These are phyloP conservation scores for Euura saliciscinereae DNA, from an alignment of 1,140 invertebrate species.

Conservation along the genomic window DNA sequence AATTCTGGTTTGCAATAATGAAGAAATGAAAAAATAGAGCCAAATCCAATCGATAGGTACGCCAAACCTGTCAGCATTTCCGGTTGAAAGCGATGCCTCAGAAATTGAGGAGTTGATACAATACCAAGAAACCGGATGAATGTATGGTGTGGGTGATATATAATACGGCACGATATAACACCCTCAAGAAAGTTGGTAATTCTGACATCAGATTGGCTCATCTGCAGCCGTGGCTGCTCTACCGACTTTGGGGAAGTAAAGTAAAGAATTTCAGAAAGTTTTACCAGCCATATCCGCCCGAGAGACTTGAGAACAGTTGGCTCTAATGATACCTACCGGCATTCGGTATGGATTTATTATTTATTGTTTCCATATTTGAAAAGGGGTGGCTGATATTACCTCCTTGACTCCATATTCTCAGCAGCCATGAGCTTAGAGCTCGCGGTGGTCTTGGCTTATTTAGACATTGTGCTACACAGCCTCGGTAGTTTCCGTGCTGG, in stretches of 20 bases:
- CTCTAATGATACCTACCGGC: background rate
- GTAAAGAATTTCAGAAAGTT: background rate
- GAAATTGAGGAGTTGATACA: background rate
- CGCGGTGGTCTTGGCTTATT: background rate
- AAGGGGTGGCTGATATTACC: background rate
- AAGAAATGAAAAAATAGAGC: too few species aligned
- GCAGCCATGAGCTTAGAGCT: background rate
- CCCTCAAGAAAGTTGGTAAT: background rate
- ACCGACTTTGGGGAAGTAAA: too few species aligned
- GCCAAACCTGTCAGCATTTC: background rate
- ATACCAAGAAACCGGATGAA: background rate
- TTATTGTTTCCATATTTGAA: background rate
- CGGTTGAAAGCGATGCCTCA: background rate
- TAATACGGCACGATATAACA: background rate
- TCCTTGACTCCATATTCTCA: background rate
- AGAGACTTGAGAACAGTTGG: background rate
- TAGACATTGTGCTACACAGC: background rate
- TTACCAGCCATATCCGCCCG: background rate
- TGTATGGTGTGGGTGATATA: background rate
- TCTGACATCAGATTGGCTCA: background rate
- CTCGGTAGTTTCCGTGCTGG: background rate
- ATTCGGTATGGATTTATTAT: conserved; percentile 1
- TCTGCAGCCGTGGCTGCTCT: background rate
- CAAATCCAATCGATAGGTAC: background rate
- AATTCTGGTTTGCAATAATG: too few species aligned